A percentile compares a stretch with the other conserved stretches of the same genome.
Evolutionary conservation across 2,797 vertebrate genomes (phyloP).

Genomic region (Scolopax bukidnonensis): DNA sequence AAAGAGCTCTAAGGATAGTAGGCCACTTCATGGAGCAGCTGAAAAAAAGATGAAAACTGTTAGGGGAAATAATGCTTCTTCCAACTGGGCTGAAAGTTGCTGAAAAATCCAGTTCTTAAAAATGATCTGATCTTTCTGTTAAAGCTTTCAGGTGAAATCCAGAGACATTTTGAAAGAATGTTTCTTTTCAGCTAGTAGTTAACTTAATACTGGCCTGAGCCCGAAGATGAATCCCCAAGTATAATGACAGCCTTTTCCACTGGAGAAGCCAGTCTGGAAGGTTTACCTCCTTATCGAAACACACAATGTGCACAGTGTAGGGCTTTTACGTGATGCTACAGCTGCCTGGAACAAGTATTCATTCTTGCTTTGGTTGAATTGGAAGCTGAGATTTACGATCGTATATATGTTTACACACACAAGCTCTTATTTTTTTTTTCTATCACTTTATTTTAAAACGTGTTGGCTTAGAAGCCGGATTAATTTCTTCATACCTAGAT

Average conservation of each 20-base stretch:
- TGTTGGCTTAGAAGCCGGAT: not conserved
- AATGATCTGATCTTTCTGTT: not conserved
- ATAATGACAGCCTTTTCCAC: not conserved
- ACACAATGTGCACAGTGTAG: not conserved
- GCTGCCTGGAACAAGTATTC: not conserved
- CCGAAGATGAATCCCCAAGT: not conserved
- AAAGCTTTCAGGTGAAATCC: not conserved
- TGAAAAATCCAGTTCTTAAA: not conserved
- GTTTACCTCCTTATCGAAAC: not conserved
- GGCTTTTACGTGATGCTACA: fast-evolving
- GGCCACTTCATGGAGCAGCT: not conserved
- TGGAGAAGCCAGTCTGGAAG: not conserved
- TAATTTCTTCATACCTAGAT: not conserved
- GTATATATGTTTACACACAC: not conserved
- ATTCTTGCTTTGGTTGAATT: not conserved
- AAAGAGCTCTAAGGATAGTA: not conserved
- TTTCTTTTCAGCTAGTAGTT: not conserved
- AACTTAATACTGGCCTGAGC: not conserved
- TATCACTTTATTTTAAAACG: not conserved
- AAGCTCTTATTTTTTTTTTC: not conserved
- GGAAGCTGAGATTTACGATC: not conserved
- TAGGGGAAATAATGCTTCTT: not conserved
- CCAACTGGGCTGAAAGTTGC: not conserved
- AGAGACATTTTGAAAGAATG: not conserved
- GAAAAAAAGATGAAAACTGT: not conserved